These are phyloP conservation scores for Petroica traversi DNA, from an alignment of 2,113 vertebrate species.

Conservation along the genomic window DNA sequence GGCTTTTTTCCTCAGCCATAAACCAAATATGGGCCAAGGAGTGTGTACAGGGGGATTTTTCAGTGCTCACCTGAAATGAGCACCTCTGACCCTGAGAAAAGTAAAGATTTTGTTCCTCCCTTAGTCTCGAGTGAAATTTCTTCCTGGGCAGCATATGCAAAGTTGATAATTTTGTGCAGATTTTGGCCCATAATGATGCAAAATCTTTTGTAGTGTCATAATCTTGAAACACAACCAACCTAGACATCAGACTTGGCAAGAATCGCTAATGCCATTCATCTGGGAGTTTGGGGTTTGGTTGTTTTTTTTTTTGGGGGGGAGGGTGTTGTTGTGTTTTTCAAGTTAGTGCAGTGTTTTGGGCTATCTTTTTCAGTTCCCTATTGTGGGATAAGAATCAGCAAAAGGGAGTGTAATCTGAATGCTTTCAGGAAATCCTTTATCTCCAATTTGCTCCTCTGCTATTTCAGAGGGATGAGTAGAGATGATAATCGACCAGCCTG, in stretches of 20 bases:
- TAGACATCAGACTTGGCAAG: not conserved
- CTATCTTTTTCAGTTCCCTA: not conserved
- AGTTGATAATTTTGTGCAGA: not conserved
- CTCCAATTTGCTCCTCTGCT: not conserved
- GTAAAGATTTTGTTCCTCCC: not conserved
- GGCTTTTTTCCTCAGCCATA: not conserved
- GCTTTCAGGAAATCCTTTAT: not conserved
- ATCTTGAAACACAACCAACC: not conserved
- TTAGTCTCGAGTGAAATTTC: not conserved
- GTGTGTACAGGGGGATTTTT: not conserved
- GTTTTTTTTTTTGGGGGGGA: accelerated
- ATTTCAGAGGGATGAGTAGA: not conserved
- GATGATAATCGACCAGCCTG: not conserved
- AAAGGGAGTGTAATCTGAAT: not conserved
- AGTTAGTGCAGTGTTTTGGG: not conserved
- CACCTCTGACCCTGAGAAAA: not conserved
- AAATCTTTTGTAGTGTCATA: not conserved
- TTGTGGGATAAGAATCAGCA: not conserved
- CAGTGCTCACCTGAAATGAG: not conserved
- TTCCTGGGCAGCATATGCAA: not conserved
- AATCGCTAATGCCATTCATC: not conserved
- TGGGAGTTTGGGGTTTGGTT: not conserved
- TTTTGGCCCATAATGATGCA: not conserved
- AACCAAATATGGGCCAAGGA: not conserved
- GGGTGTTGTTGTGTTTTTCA: accelerated